A percentile compares a stretch with the other conserved stretches of the same genome.
phyloP scores from a whole-genome alignment of 2,888 invertebrate genomes.

The Tubulanus polymorphus region DNA sequence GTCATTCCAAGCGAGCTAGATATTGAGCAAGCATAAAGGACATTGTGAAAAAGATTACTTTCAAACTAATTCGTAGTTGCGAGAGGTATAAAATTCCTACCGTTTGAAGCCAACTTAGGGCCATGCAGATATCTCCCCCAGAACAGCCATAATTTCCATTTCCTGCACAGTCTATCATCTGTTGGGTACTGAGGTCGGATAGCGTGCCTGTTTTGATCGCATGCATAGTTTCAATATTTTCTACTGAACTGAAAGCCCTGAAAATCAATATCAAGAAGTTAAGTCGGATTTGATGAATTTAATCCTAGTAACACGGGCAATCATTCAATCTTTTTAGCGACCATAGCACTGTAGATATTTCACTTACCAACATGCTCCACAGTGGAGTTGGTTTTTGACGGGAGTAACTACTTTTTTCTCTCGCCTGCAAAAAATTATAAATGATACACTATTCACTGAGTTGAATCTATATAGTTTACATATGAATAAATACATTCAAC shows the following conservation, averaged over 20 bases:
- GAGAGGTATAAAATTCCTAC: slow-evolving; percentile 22
- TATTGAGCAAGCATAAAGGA: too few species aligned
- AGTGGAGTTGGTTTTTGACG: slow-evolving; percentile 68
- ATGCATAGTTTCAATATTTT: slow-evolving; percentile 71
- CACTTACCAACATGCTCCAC: slow-evolving; percentile 74
- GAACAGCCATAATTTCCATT: slow-evolving; percentile 70
- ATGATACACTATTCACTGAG: slow-evolving; percentile 1
- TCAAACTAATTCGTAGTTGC: too few species aligned
- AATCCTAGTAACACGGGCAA: background rate
- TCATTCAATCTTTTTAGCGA: background rate
- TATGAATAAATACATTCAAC: background rate
- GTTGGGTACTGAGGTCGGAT: slow-evolving; percentile 67
- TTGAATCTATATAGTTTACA: background rate
- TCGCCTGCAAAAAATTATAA: slow-evolving; percentile 59
- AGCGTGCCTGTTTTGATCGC: slow-evolving; percentile 64
- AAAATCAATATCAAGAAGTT: slow-evolving; percentile 2
- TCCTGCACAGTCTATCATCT: slow-evolving; percentile 77
- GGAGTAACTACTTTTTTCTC: slow-evolving; percentile 64
- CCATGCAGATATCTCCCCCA: slow-evolving; percentile 77
- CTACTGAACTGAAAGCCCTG: slow-evolving; percentile 74
- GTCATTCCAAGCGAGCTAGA: too few species aligned
- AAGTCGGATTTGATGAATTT: background rate
- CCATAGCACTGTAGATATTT: too few species aligned
- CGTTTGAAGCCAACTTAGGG: slow-evolving; percentile 68
- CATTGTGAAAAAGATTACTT: background rate